phyloP scores from a whole-genome alignment of 2,113 vertebrate genomes.

The Cottus gobio region DNA sequence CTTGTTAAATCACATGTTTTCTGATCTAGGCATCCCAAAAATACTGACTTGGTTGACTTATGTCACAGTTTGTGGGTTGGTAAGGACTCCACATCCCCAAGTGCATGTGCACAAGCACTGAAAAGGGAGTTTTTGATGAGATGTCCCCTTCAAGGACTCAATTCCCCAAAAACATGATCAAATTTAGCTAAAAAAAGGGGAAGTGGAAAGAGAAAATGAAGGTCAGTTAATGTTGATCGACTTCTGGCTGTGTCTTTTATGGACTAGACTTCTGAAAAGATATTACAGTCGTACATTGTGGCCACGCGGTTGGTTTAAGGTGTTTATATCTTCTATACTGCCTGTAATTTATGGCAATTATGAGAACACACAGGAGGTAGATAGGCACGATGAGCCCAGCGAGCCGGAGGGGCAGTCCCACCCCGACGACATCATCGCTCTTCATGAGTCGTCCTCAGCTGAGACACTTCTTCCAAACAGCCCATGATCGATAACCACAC shows the following conservation, averaged over 20 bases:
- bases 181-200: neutral
- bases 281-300: neutral
- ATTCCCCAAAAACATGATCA: neutral
- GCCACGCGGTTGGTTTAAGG: neutral
- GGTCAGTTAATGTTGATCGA: neutral
- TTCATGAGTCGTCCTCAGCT: slow-evolving; percentile 4
- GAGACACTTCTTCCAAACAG: neutral
- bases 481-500: slow-evolving; percentile 37
- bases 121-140: neutral
- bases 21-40: neutral
- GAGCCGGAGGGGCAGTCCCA: neutral
- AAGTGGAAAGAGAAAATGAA: neutral
- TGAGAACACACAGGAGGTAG: slow-evolving; percentile 7
- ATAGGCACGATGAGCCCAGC: neutral
- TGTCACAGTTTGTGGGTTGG: neutral
- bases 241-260: neutral
- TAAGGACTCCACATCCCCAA: neutral
- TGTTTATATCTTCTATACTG: neutral
- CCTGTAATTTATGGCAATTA: slow-evolving; percentile 6
- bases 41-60: neutral
- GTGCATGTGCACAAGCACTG: neutral
- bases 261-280: neutral
- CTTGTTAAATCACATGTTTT: neutral
- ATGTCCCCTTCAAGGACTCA: neutral
- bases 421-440: neutral